Conservation (phyloP, 2,797 vertebrate species). For the Bradypodion pumilum region DNA sequence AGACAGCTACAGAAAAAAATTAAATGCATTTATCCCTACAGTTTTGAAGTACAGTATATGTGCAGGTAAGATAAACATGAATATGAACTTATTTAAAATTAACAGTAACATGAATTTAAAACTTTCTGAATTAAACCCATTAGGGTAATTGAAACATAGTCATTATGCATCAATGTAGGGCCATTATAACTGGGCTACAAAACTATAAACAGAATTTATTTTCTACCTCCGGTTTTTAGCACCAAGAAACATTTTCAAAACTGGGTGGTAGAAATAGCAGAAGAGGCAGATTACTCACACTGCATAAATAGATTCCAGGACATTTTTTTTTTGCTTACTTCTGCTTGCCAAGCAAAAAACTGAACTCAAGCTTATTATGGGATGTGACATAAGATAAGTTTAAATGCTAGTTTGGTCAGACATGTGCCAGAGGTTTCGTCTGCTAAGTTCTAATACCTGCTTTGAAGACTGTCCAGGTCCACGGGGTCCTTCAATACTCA, state of each 20-base stretch:
- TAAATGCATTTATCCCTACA: background rate
- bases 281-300: background rate
- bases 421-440: background rate
- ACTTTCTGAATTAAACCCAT: background rate
- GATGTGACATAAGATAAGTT: background rate
- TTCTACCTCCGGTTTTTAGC: background rate
- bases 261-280: background rate
- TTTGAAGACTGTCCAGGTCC: too few relatives aligned
- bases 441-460: background rate
- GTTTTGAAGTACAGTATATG: background rate
- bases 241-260: background rate
- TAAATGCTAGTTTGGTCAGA: background rate
- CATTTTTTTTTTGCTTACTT: background rate
- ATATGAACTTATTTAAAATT: background rate
- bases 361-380: background rate
- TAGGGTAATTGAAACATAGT: constrained; percentile 6
- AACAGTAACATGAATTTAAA: background rate
- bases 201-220: background rate
- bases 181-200: background rate
- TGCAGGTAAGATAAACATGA: background rate
- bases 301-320: background rate
- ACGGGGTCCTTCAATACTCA: too few relatives aligned
- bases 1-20: background rate
- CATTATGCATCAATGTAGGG: background rate
- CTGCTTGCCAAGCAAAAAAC: background rate